Conservation (phyloP, 2,113 vertebrate species). For the Platysternon megacephalum region DNA sequence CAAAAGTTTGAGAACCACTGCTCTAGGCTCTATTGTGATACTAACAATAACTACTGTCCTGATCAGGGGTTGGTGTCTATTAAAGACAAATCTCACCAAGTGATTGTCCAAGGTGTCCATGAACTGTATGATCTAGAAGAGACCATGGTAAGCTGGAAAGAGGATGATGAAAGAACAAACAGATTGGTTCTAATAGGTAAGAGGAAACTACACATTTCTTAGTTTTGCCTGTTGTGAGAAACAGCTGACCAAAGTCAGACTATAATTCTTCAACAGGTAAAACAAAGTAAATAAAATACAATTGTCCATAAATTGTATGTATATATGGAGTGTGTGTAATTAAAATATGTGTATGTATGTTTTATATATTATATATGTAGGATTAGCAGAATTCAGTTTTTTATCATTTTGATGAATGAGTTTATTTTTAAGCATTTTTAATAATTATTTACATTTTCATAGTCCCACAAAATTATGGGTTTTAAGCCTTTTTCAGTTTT, state of each 20-base stretch:
- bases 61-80: conserved; percentile 91
- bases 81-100: conserved; percentile 86
- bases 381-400: neutral
- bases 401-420: neutral
- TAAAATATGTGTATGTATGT: neutral
- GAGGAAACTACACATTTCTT: neutral
- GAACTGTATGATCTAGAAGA: conserved; percentile 96
- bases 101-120: conserved; percentile 94
- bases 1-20: no score
- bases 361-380: neutral
- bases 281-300: neutral
- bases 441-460: neutral
- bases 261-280: neutral
- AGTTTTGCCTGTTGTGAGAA: neutral
- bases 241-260: neutral
- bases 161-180: conserved; percentile 82
- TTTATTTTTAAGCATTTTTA: neutral
- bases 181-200: conserved; percentile 93
- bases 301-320: neutral
- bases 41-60: conserved; percentile 55
- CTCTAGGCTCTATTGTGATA: neutral
- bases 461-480: neutral
- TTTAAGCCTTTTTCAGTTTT: neutral
- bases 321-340: neutral
- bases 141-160: conserved; percentile 87